Conservation (phyloP, 2,113 vertebrate genomes). For the Pelusios castaneus region DNA sequence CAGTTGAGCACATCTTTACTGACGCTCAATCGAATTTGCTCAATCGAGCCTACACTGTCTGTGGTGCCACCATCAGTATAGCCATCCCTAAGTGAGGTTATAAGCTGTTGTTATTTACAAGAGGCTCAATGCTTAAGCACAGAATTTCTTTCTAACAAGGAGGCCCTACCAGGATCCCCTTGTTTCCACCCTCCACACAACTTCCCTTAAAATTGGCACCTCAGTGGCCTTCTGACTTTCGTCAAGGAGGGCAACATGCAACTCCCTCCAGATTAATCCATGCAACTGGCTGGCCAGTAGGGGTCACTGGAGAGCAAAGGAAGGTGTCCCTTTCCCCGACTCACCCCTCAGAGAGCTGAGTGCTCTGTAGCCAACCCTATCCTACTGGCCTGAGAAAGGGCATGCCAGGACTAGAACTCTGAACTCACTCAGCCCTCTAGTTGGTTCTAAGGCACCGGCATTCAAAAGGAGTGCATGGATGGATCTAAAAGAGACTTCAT, state of each 20-base stretch:
- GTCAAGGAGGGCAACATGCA: neutral
- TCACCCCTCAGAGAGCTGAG: too few relatives aligned
- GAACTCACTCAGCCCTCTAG: neutral
- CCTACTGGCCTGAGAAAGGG: too few relatives aligned
- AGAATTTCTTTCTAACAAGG: neutral
- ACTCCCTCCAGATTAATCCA: neutral
- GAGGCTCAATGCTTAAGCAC: neutral
- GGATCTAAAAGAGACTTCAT: neutral
- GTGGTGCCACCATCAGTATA: too few relatives aligned
- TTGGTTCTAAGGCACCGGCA: neutral
- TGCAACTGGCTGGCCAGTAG: neutral
- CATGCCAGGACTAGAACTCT: neutral
- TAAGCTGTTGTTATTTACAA: neutral
- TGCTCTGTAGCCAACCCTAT: neutral
- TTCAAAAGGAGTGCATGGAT: neutral
- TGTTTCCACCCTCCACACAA: neutral
- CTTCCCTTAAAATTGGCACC: neutral
- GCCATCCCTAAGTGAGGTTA: neutral
- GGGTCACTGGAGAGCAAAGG: neutral
- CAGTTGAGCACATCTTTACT: too few relatives aligned
- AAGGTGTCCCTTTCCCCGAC: neutral
- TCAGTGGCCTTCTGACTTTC: neutral
- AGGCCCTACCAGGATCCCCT: neutral
- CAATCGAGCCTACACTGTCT: too few relatives aligned
- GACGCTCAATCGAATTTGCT: too few relatives aligned